Evolutionary conservation across 2,888 invertebrate species (phyloP), one percentile per base, ranked within the genome.

Genomic region (Pterobdella sp.): DNA sequence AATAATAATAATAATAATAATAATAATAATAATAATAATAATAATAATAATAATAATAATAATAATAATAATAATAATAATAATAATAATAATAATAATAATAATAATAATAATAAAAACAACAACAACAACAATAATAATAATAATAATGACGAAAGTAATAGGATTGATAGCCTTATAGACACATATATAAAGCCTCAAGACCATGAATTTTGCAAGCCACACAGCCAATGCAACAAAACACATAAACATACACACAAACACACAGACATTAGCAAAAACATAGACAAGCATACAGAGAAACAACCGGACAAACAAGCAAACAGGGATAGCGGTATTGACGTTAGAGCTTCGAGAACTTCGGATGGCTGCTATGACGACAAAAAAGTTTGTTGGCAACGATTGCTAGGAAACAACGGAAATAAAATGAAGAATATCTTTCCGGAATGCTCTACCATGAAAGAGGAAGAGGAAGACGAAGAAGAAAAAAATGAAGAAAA

Each of bases 321-420:
- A 1, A 63, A 71, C 36, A 60, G 71, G 34, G 71, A 71, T 37
- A 60, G 63, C 35, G 71, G 71, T 14, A 71, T 71, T 1, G 71
- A 71, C 36, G 63, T 71, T 35, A 60, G 71, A n/a, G 60, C 71
- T 31, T 56, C 56, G 3, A 42, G 71, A 34, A 22, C 60, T n/a
- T 56, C 60, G 4, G 60, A 56, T 18, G 4, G n/a, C 10, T 4
- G 7, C n/a, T 26, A 26, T 7, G 14, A 7, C n/a, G n/a, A 22
- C 60, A 56, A 56, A n/a, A 56, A 56, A 26, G 4, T 56, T 4
- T 7, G 60, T 7, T 56, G 60, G 60, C 60, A 56, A 56, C 60
- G 60, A 22, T n/a, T 56, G 60, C 60, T 56, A 56, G 60, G 60
- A 22, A 56, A 56, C 60, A 22, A 56, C 26, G 60, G n/a, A 22